Conservation (phyloP, 1,140 invertebrate genomes). For the Ptiloglossa arizonensis region DNA sequence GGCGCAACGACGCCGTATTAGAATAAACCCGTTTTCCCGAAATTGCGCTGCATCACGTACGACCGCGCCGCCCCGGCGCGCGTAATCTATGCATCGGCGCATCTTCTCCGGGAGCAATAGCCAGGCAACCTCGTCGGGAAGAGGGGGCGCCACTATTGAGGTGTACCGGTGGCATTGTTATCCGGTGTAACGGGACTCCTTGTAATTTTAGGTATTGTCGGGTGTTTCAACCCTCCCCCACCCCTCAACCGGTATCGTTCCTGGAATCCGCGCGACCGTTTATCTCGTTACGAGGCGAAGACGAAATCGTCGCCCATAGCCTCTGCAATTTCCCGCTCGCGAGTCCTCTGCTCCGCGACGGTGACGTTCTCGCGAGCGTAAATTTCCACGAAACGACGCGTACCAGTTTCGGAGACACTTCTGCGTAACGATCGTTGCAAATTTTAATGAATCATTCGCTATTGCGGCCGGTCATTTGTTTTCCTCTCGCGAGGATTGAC, state of each 20-base stretch:
- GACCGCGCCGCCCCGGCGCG: slow-evolving; percentile 31
- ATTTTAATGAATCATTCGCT: too few species aligned
- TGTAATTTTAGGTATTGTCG: slow-evolving; percentile 13
- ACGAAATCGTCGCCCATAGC: not conserved
- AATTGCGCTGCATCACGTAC: slow-evolving; percentile 54
- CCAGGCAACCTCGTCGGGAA: slow-evolving; percentile 11
- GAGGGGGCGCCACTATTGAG: slow-evolving; percentile 3
- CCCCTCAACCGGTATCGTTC: too few species aligned
- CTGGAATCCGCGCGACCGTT: not conserved
- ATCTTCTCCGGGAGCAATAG: slow-evolving; percentile 41
- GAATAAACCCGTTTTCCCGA: slow-evolving; percentile 57
- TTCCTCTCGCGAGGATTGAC: too few species aligned
- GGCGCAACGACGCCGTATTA: slow-evolving; percentile 29
- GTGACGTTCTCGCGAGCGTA: too few species aligned
- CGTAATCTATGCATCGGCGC: slow-evolving; percentile 44
- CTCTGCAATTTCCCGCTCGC: not conserved
- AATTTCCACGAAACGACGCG: too few species aligned
- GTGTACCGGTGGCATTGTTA: not conserved
- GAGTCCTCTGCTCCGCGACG: too few species aligned
- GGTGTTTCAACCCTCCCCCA: not conserved
- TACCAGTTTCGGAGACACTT: too few species aligned
- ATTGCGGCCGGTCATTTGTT: too few species aligned
- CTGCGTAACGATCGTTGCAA: too few species aligned
- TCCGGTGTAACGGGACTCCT: not conserved
- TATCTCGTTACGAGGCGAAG: not conserved